Percentiles rank a stretch among this genome's conserved stretches.
phyloP scores from a whole-genome alignment of 92 coral and sea anemone species.

The Phenganax subtilis region DNA sequence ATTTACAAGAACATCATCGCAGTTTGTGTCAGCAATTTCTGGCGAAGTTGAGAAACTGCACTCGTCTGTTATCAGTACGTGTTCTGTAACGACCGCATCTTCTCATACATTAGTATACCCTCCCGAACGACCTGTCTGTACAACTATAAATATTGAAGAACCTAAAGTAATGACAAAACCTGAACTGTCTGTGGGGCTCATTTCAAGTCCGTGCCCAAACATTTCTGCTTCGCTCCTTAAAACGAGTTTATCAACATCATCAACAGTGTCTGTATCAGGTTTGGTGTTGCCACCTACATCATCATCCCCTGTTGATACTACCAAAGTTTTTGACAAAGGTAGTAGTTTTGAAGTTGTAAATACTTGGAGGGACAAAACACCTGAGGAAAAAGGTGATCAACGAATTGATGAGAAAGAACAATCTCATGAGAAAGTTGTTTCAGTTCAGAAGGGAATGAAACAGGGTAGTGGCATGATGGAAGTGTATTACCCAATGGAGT shows the following conservation, averaged over 20 bases:
- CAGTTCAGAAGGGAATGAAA: background rate
- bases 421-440: too few relatives aligned
- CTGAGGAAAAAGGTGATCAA: background rate
- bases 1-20: background rate
- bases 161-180: background rate
- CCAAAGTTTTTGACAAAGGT: background rate
- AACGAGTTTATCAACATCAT: background rate
- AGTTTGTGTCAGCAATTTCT: background rate
- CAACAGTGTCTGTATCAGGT: background rate
- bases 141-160: background rate
- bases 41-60: background rate
- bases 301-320: background rate
- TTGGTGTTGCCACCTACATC: constrained; percentile 13
- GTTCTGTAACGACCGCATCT: background rate
- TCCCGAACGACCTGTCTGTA: background rate
- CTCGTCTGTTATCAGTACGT: background rate
- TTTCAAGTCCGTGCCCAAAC: background rate
- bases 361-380: background rate
- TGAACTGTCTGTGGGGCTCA: background rate
- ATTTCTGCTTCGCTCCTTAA: background rate
- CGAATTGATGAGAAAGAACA: background rate
- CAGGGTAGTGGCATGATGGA: background rate
- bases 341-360: background rate
- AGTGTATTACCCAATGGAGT: background rate
- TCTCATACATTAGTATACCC: background rate